Conservation (phyloP, 2,113 vertebrate genomes). For the Rousettus leschenaultii region DNA sequence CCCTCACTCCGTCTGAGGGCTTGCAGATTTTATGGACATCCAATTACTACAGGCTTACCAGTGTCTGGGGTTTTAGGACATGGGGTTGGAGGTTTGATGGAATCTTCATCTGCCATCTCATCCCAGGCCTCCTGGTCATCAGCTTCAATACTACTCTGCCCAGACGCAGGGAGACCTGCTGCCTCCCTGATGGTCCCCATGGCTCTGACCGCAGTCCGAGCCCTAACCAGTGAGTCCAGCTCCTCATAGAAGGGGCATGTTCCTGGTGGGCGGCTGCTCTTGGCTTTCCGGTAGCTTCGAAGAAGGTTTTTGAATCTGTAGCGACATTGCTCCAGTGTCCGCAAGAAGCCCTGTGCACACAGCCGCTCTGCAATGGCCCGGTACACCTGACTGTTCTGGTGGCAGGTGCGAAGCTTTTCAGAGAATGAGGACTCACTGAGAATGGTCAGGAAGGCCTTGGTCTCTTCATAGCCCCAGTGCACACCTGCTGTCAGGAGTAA, state of each 20-base stretch:
- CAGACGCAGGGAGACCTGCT: background rate
- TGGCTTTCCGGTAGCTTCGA: slow-evolving; percentile 77
- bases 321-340: slow-evolving; percentile 77
- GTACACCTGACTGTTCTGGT: slow-evolving; percentile 75
- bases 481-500: slow-evolving; percentile 74
- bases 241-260: slow-evolving; percentile 73
- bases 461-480: slow-evolving; percentile 76
- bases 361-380: slow-evolving; percentile 75
- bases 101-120: slow-evolving; percentile 56
- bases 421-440: slow-evolving; percentile 74
- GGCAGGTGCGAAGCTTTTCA: slow-evolving; percentile 74
- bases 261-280: slow-evolving; percentile 69
- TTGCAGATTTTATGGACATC: background rate
- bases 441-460: slow-evolving; percentile 74
- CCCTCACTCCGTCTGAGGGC: background rate
- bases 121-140: slow-evolving; percentile 54
- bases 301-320: slow-evolving; percentile 78
- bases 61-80: background rate
- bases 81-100: background rate
- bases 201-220: slow-evolving; percentile 38
- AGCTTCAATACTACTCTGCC: background rate
- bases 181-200: background rate
- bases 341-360: slow-evolving; percentile 68
- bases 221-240: slow-evolving; percentile 72
- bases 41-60: slow-evolving; percentile 50